Percentiles rank a stretch among this genome's conserved stretches.
Conservation (phyloP, 1,140 invertebrate genomes). For the Zaprionus africanus region DNA sequence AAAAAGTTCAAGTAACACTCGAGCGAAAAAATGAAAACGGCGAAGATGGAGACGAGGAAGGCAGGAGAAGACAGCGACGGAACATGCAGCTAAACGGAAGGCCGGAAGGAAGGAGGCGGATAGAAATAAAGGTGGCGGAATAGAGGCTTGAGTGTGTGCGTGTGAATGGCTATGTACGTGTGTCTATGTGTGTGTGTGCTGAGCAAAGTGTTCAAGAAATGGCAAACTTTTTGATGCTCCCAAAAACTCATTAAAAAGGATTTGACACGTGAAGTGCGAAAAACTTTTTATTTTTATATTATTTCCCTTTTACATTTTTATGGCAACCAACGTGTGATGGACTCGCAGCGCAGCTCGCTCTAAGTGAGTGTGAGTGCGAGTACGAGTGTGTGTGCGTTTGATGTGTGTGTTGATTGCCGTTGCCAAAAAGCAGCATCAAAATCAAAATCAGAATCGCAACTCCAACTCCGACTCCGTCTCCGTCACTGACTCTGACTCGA, state of each 20-base stretch:
- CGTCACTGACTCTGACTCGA: conserved; percentile 3
- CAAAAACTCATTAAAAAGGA: conserved; percentile 84
- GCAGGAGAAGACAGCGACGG: background rate
- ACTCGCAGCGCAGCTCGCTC: conserved; percentile 15
- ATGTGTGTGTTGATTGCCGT: conserved; percentile 75
- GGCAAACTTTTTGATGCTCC: conserved; percentile 83
- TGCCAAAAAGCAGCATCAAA: conserved; percentile 68
- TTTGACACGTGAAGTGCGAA: conserved; percentile 84
- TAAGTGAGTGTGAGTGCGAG: conserved; percentile 5
- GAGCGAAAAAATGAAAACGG: conserved; percentile 19
- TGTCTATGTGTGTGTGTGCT: conserved; percentile 7
- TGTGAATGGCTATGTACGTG: background rate
- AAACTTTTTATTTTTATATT: conserved; percentile 82
- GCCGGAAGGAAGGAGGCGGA: background rate
- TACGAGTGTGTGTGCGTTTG: conserved; percentile 55
- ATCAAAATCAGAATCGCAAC: conserved; percentile 21
- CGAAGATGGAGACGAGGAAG: conserved; percentile 30
- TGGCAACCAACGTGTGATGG: conserved; percentile 78
- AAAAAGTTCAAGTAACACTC: conserved; percentile 43
- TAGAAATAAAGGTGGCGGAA: conserved; percentile 17
- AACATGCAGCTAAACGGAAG: conserved; percentile 3
- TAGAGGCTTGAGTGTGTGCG: conserved; percentile 7
- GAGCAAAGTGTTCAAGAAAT: conserved; percentile 73
- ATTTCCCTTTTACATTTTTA: conserved; percentile 83
- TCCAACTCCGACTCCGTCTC: background rate